Evolutionary conservation across 1,140 invertebrate genomes (phyloP), one percentile per base, ranked within the genome.

Genomic region (Mya arenaria): DNA sequence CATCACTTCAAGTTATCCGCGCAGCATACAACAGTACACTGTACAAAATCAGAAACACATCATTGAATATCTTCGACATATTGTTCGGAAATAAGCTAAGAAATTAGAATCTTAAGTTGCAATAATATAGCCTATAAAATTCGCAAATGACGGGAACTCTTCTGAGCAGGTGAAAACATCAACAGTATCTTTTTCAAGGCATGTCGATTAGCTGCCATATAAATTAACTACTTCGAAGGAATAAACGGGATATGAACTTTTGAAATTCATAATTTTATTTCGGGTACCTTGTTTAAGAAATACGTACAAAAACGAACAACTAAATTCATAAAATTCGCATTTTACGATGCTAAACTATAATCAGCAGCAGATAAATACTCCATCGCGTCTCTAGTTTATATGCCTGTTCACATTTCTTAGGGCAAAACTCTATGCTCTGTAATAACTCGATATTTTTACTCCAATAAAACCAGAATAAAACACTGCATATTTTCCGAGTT

Each of bases 381-480:
- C 65, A 68, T 44, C 62, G 1, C 4, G 37, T n/a, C 10, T 4
- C 30, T 44, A 44, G 15, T 30, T 39, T 68, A 41, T 68, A 25
- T 8, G 17, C 48, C 48, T 68, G 48, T 68, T 41, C 36, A 13
- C 13, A 48, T 13, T 13, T 13, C 44, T 13, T 48, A 48, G 37
- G 48, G 37, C 36, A 68, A 68, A 68, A 68, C 65, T 39, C 65
- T 68, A 30, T 30, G 8, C 37, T 15, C 1, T 17, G 37, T 41
- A 23, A 36, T 68, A 68, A 68, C 39, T 41, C 28, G 25, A 68
- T 68, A 68, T 68, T 68, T 68, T 68, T n/a, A 68, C 48, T 44
- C 65, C 23, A 68, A 68, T 68, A 68, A 68, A 68, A 68, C 65
- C 23, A 28, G 48, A 28, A 68, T 68, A 68, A 68, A 68, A 65